Conservation (phyloP, 2,113 vertebrate genomes). For the Perca schrenkii region DNA sequence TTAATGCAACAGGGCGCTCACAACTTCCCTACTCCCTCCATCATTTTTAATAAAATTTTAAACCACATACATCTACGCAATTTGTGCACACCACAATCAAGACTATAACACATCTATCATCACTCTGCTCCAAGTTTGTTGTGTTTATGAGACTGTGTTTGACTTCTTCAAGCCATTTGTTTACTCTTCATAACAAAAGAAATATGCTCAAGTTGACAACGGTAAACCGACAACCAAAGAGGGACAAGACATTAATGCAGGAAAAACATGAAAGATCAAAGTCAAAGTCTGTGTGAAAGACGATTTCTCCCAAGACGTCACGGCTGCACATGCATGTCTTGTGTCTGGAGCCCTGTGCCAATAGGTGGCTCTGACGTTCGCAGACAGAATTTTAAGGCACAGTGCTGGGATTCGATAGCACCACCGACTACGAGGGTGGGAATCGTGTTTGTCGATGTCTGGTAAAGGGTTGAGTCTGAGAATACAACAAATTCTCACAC, state of each 20-base stretch:
- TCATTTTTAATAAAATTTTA: slow-evolving; percentile 20
- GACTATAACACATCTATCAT: slow-evolving; percentile 16
- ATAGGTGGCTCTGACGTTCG: slow-evolving; percentile 53
- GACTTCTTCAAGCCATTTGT: slow-evolving; percentile 43
- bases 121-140: slow-evolving; percentile 21
- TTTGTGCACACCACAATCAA: slow-evolving; percentile 14
- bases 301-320: slow-evolving; percentile 59
- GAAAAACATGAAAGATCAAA: slow-evolving; percentile 40
- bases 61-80: slow-evolving; percentile 27
- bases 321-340: slow-evolving; percentile 36
- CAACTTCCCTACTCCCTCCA: background rate
- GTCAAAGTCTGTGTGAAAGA: slow-evolving; percentile 31
- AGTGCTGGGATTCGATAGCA: slow-evolving; percentile 61
- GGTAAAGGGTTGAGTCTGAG: slow-evolving; percentile 37
- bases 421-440: slow-evolving; percentile 31
- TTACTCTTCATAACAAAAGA: slow-evolving; percentile 18
- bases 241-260: slow-evolving; percentile 7
- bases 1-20: background rate
- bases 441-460: slow-evolving; percentile 67
- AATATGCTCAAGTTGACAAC: slow-evolving; percentile 26
- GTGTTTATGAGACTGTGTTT: slow-evolving; percentile 29
- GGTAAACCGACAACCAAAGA: slow-evolving; percentile 44
- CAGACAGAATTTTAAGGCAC: slow-evolving; percentile 54
- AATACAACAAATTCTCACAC: slow-evolving; percentile 5
- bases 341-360: slow-evolving; percentile 43